These are phyloP conservation scores for Nasonovia ribisnigri DNA, from an alignment of 2,888 invertebrate genomes.

Conservation along the genomic window DNA sequence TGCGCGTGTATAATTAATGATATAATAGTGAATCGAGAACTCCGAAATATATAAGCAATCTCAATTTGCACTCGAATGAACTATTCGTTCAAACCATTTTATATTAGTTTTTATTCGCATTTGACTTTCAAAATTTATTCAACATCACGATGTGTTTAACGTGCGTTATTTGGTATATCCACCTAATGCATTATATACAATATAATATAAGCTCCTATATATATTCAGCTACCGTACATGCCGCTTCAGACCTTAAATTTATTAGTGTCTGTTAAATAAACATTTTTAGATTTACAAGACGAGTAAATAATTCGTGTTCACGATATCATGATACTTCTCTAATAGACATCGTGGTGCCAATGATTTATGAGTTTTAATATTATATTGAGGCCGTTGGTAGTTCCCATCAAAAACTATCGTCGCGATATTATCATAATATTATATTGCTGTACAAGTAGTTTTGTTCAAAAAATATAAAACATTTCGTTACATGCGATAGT, in stretches of 20 bases:
- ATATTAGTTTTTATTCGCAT: conserved; percentile 1
- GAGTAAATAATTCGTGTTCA: conserved; percentile 4
- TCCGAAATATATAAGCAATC: background rate
- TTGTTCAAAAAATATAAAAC: background rate
- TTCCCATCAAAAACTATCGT: background rate
- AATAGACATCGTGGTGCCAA: background rate
- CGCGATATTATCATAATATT: background rate
- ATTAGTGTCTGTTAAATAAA: conserved; percentile 16
- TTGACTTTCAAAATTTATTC: background rate
- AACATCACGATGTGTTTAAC: conserved; percentile 1
- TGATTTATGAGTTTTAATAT: background rate
- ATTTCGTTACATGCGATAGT: background rate
- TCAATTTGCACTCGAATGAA: background rate
- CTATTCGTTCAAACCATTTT: background rate
- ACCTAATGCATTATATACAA: background rate
- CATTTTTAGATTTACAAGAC: conserved; percentile 11
- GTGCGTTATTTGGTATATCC: background rate
- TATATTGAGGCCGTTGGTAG: background rate
- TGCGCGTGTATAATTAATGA: background rate
- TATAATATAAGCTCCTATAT: conserved; percentile 12
- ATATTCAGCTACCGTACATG: background rate
- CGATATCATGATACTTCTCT: background rate
- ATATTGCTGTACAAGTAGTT: background rate
- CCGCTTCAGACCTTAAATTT: background rate
- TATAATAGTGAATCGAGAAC: background rate